phyloP scores from a whole-genome alignment of 2,113 vertebrate species.

The Heliornis fulica region DNA sequence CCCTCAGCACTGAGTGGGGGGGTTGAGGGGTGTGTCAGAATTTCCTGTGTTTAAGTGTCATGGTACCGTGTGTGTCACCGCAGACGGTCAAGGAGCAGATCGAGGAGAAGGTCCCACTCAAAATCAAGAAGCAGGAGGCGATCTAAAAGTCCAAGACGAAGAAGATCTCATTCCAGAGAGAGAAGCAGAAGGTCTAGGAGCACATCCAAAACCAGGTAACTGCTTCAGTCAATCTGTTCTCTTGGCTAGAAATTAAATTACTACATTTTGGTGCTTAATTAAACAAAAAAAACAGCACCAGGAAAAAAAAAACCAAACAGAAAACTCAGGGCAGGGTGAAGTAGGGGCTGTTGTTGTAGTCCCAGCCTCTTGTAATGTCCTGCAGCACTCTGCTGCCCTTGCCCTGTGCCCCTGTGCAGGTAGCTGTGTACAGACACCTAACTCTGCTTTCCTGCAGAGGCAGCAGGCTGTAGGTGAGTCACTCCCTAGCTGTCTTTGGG shows the following conservation, averaged over 20 bases:
- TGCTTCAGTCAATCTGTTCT: neutral
- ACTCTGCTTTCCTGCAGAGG: neutral
- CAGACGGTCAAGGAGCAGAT: conserved; percentile 92
- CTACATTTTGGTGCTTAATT: neutral
- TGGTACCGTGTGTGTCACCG: rapidly evolving
- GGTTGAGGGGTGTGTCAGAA: rapidly evolving
- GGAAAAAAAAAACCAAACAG: neutral
- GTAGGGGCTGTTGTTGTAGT: neutral
- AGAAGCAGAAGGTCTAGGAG: conserved; percentile 85
- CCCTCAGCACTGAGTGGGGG: neutral
- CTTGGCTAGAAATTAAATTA: neutral
- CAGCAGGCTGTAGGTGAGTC: neutral
- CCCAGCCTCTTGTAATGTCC: neutral
- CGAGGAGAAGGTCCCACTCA: conserved; percentile 89
- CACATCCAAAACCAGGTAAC: conserved; percentile 85
- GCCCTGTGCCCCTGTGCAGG: too few relatives aligned
- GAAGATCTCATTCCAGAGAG: conserved; percentile 89
- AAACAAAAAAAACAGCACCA: neutral
- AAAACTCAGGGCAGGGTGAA: neutral
- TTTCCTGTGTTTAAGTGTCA: rapidly evolving
- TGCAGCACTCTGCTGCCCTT: rapidly evolving
- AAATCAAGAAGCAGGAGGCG: conserved; percentile 88
- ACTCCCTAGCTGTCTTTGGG: neutral
- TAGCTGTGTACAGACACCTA: too few relatives aligned
- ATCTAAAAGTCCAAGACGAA: conserved; percentile 91